Percentiles rank a stretch among this genome's conserved stretches.
phyloP scores from a whole-genome alignment of 1,140 invertebrate species.

The Euura saliciscinereae region DNA sequence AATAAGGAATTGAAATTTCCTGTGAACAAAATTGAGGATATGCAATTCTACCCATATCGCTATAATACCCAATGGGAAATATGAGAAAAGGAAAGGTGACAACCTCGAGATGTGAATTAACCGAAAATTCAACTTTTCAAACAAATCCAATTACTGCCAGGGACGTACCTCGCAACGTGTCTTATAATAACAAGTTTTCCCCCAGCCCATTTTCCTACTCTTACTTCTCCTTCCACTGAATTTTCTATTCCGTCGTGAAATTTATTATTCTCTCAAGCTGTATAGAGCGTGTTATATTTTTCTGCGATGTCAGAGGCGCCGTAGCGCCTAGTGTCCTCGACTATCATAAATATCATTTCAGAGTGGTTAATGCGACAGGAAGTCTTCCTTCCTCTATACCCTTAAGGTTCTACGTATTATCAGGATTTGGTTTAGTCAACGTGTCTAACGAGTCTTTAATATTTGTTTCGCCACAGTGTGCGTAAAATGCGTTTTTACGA shows the following conservation, averaged over 20 bases:
- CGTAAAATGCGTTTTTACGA: too few relatives aligned
- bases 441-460: not conserved
- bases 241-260: constrained; percentile 7
- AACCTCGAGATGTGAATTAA: not conserved
- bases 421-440: not conserved
- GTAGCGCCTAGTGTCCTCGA: not conserved
- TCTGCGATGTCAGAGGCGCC: not conserved
- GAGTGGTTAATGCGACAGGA: constrained; percentile 1
- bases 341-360: not conserved
- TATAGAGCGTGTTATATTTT: constrained; percentile 4
- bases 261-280: constrained; percentile 7
- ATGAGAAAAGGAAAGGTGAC: not conserved
- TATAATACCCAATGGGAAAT: not conserved
- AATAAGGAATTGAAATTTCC: not conserved
- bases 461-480: too few relatives aligned
- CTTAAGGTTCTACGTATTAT: not conserved
- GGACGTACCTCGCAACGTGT: not conserved
- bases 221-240: not conserved
- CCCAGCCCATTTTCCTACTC: not conserved
- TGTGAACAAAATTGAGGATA: not conserved
- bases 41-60: not conserved
- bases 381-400: not conserved
- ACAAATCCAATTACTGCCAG: constrained; percentile 1
- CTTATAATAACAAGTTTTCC: constrained; percentile 2
- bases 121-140: not conserved